These are phyloP conservation scores for Emydura subglobosa DNA, from an alignment of 2,113 vertebrate genomes.

Conservation along the genomic window DNA sequence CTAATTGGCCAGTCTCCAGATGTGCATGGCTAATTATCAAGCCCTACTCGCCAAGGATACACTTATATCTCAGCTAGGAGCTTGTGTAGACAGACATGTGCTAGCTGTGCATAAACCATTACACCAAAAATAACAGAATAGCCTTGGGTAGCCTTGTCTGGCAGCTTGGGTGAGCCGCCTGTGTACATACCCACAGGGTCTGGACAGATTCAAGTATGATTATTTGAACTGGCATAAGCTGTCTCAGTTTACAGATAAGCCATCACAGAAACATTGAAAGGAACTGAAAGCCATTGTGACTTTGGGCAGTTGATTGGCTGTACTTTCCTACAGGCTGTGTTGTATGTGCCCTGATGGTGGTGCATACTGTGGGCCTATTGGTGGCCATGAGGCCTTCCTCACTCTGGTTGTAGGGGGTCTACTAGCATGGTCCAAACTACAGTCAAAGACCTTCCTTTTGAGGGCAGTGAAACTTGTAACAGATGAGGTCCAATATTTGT, in stretches of 20 bases:
- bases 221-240: fast-evolving
- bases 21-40: too few species aligned
- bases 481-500: not conserved
- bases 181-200: too few species aligned
- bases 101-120: too few species aligned
- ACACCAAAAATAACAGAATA: too few species aligned
- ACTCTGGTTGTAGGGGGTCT: not conserved
- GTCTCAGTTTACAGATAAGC: not conserved
- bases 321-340: not conserved
- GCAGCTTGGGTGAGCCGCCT: too few species aligned
- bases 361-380: not conserved
- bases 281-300: not conserved
- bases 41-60: too few species aligned
- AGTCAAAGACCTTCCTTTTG: not conserved
- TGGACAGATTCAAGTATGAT: not conserved
- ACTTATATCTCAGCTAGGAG: too few species aligned
- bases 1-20: not conserved
- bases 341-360: not conserved
- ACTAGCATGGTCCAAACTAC: not conserved
- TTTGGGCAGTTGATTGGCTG: fast-evolving
- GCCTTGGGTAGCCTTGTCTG: too few species aligned
- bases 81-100: too few species aligned
- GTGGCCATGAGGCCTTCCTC: not conserved
- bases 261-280: not conserved
- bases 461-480: fast-evolving